Percentiles rank a stretch among this genome's conserved stretches.
These are phyloP conservation scores for Aphaenogaster rudis DNA, from an alignment of 1,140 invertebrate genomes.

Conservation along the genomic window DNA sequence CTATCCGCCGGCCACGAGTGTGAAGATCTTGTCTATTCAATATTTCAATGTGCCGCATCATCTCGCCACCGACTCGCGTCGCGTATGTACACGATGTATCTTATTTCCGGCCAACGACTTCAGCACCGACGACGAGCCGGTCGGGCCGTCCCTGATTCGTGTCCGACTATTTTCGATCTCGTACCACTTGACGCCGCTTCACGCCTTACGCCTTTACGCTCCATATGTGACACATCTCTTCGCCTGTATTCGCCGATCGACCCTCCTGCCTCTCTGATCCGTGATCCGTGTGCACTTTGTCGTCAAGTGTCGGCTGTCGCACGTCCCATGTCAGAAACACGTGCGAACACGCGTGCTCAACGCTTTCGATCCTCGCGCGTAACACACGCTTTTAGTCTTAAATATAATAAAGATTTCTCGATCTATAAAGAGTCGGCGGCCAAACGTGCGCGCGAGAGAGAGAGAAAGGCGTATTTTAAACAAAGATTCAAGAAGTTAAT, in stretches of 20 bases:
- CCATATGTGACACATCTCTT: slow-evolving; percentile 55
- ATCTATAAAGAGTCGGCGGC: background rate
- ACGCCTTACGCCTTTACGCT: slow-evolving; percentile 37
- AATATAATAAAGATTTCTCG: background rate
- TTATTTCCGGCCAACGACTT: slow-evolving; percentile 21
- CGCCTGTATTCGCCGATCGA: slow-evolving; percentile 63
- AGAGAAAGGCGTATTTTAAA: background rate
- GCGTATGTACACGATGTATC: background rate
- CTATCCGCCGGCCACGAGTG: background rate
- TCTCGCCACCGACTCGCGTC: background rate
- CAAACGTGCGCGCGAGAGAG: background rate
- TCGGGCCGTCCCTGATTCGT: slow-evolving; percentile 21
- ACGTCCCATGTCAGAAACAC: slow-evolving; percentile 30
- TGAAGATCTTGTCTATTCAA: slow-evolving; percentile 33
- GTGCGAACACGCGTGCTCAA: slow-evolving; percentile 22
- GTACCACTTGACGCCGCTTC: slow-evolving; percentile 68
- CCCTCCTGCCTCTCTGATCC: slow-evolving; percentile 65
- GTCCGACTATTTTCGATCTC: slow-evolving; percentile 61
- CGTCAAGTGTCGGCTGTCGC: slow-evolving; percentile 63
- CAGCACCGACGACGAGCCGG: background rate
- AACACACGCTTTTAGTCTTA: background rate
- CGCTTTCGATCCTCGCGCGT: background rate
- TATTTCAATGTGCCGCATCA: slow-evolving; percentile 30
- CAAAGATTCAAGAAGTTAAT: slow-evolving; percentile 31
- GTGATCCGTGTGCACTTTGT: slow-evolving; percentile 72